Evolutionary conservation across 2,797 vertebrate species (phyloP), one percentile per base, ranked within the genome.

Genomic region (Enteromius anoplus): DNA sequence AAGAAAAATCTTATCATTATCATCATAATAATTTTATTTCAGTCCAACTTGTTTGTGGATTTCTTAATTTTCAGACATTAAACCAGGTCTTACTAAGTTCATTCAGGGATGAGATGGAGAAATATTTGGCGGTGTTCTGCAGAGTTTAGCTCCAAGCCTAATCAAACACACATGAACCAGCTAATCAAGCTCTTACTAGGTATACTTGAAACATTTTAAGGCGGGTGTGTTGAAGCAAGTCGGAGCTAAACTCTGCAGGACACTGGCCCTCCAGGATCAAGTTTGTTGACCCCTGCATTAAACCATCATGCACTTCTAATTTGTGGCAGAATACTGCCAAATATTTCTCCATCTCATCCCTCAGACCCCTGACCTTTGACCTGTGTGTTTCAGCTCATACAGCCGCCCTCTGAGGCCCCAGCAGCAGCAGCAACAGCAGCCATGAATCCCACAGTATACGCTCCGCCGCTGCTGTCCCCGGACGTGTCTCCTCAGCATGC

Each of bases 321-420:
- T 75, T 40, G 21, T 75, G 8, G 2, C 2, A 8, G 26, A 10
- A 29, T 71, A 29, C 26, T 0, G 3, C 14, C 4, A 6, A 23
- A 23, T 58, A 40, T 37, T 55, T 71, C 21, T 71, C 23, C 4
- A 2, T 8, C 55, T 14, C 32, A 29, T 69, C 23, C 58, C 58
- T 62, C 60, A 42, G 37, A 17, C 11, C 23, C n/a, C 14, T 79
- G n/a, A 42, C 9, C 77, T 53, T 68, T 86, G 37, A 75, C 62
- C 66, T 80, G 6, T 68, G 62, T 76, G 1, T 82, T 51, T 23
- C 77, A 86, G 70, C 66, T 88, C 55, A 86, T 85, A 65, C 87
- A 92, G 87, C 78, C 86, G 2, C 75, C 88, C 60, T 0, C 58
- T 14, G 94, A 96, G 86, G 76, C 23, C 23, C 76, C 88, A 6